phyloP scores from a whole-genome alignment of 64 coral and sea anemone species.

The Pocillopora damicornis region DNA sequence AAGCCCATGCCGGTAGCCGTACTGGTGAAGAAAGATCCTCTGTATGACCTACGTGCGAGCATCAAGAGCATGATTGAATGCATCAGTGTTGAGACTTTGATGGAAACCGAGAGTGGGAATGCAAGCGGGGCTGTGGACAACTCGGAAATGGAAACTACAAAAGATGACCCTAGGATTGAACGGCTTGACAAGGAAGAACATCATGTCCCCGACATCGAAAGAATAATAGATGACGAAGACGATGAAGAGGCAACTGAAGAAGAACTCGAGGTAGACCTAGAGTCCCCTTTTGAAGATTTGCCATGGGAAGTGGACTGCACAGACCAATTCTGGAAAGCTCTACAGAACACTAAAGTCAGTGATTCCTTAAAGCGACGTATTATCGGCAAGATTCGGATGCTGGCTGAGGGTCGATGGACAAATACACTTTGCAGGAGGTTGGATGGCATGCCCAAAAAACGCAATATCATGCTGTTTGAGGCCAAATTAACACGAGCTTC shows the following conservation, averaged over 20 bases:
- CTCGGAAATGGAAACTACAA: background rate
- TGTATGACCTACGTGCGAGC: background rate
- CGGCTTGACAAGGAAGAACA: background rate
- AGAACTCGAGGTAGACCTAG: slow-evolving; percentile 9
- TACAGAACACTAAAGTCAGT: slow-evolving; percentile 35
- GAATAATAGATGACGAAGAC: slow-evolving; percentile 13
- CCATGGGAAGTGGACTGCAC: slow-evolving; percentile 74
- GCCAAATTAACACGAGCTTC: slow-evolving; percentile 39
- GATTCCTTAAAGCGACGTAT: slow-evolving; percentile 40
- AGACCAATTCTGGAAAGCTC: slow-evolving; percentile 52
- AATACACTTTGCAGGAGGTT: slow-evolving; percentile 54
- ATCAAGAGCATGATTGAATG: background rate
- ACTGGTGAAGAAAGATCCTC: slow-evolving; percentile 5
- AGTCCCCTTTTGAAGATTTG: slow-evolving; percentile 60
- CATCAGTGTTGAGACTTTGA: background rate
- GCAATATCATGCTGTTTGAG: slow-evolving; percentile 54
- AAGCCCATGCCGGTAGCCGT: background rate
- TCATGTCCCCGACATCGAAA: slow-evolving; percentile 17
- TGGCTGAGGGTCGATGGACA: slow-evolving; percentile 57
- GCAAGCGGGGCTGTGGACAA: background rate
- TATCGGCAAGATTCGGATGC: slow-evolving; percentile 51
- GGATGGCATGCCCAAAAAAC: slow-evolving; percentile 27
- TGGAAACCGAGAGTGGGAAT: background rate
- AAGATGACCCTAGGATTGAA: background rate
- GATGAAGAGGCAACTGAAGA: slow-evolving; percentile 20